Conservation (phyloP, 2,888 invertebrate genomes). For the Isoperla grammatica region DNA sequence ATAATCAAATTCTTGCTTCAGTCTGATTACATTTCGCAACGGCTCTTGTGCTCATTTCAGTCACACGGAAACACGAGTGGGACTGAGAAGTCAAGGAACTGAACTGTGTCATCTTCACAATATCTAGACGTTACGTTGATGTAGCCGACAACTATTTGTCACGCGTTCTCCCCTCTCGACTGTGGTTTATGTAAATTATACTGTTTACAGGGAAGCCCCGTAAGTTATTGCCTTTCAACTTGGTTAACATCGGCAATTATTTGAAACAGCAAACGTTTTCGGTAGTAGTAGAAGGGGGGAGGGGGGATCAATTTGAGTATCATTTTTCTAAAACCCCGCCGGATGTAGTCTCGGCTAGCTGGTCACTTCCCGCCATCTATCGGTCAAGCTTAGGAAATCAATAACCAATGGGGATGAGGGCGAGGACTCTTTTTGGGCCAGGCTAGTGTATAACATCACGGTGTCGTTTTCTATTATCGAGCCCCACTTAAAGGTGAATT, state of each 20-base stretch:
- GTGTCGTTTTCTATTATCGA: no score
- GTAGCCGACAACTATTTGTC: no score
- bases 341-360: neutral
- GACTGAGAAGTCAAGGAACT: no score
- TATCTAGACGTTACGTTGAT: no score
- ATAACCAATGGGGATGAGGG: constrained; percentile 15
- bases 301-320: neutral
- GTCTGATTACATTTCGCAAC: no score
- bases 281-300: no score
- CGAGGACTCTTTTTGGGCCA: neutral
- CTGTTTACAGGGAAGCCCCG: neutral
- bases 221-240: neutral
- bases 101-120: no score
- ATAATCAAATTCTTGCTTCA: no score
- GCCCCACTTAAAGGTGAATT: no score
- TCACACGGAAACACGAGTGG: no score
- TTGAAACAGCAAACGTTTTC: no score
- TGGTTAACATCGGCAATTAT: neutral
- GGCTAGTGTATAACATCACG: neutral
- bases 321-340: neutral
- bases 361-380: constrained; percentile 18
- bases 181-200: constrained; percentile 14
- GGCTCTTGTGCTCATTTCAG: no score
- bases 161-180: constrained; percentile 3
- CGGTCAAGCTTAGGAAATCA: constrained; percentile 19